A percentile compares a stretch with the other conserved stretches of the same genome.
These are phyloP conservation scores for Oligia strigilis DNA, from an alignment of 2,888 invertebrate genomes.

Conservation along the genomic window DNA sequence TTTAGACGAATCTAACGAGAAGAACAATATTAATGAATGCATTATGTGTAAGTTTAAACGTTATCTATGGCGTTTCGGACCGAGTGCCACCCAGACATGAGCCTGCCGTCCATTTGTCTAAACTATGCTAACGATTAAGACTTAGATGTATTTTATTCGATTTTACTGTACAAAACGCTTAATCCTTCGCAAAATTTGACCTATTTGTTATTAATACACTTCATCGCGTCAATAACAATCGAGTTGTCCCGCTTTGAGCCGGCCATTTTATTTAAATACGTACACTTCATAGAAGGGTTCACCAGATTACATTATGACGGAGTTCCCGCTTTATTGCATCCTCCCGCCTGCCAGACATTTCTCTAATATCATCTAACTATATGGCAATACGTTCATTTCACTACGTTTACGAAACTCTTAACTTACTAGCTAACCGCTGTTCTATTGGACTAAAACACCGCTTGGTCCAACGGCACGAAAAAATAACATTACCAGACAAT, in stretches of 20 bases:
- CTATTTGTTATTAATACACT: slow-evolving; percentile 80
- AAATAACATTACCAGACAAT: slow-evolving; percentile 81
- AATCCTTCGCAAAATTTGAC: slow-evolving; percentile 86
- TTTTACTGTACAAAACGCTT: slow-evolving; percentile 90
- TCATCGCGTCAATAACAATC: slow-evolving; percentile 74
- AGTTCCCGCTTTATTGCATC: slow-evolving; percentile 82
- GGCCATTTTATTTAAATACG: slow-evolving; percentile 81
- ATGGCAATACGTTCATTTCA: slow-evolving; percentile 86
- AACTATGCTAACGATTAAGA: slow-evolving; percentile 83
- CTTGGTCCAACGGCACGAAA: slow-evolving; percentile 72
- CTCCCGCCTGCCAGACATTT: slow-evolving; percentile 87
- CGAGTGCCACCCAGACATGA: slow-evolving; percentile 78
- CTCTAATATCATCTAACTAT: slow-evolving; percentile 87
- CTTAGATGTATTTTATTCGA: slow-evolving; percentile 82
- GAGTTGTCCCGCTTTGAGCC: slow-evolving; percentile 82
- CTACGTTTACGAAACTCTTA: slow-evolving; percentile 86
- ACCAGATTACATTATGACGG: slow-evolving; percentile 76
- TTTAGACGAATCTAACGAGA: slow-evolving; percentile 20
- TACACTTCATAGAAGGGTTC: slow-evolving; percentile 88
- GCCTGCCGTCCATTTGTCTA: slow-evolving; percentile 80
- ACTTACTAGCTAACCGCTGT: slow-evolving; percentile 83
- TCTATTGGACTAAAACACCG: slow-evolving; percentile 84
- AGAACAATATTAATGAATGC: slow-evolving; percentile 28
- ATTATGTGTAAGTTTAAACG: slow-evolving; percentile 6
- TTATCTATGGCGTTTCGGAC: slow-evolving; percentile 52